phyloP scores from a whole-genome alignment of 2,113 vertebrate species.

The Ranitomeya variabilis region DNA sequence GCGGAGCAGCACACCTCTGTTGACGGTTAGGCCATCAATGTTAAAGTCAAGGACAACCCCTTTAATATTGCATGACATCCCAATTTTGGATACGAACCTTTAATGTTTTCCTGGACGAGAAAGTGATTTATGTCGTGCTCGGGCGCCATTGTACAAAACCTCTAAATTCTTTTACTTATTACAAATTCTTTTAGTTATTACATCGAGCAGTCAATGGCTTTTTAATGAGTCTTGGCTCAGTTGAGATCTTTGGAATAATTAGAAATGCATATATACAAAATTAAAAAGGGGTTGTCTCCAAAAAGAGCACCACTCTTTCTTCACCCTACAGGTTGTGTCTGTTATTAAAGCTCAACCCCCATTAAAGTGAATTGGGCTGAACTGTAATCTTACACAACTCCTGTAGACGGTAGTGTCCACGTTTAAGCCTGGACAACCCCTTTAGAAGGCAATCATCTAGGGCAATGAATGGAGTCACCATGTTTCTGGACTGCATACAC shows the following conservation, averaged over 20 bases:
- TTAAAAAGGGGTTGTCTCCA: background rate
- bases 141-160: background rate
- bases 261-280: background rate
- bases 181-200: background rate
- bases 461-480: background rate
- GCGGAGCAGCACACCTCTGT: too few relatives aligned
- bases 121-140: background rate
- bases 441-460: background rate
- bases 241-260: background rate
- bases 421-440: background rate
- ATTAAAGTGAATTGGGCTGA: background rate
- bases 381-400: background rate
- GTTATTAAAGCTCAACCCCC: background rate
- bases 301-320: background rate
- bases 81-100: background rate
- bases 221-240: background rate
- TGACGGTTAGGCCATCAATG: too few relatives aligned
- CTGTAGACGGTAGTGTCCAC: background rate
- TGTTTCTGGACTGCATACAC: conserved; percentile 56
- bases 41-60: too few relatives aligned
- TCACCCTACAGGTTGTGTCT: background rate
- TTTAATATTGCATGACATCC: background rate
- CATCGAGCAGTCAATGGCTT: background rate
- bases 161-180: background rate
- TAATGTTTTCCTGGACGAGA: background rate